These are phyloP conservation scores for Dexiosoma caninum DNA, from an alignment of 2,888 invertebrate species.

Conservation along the genomic window DNA sequence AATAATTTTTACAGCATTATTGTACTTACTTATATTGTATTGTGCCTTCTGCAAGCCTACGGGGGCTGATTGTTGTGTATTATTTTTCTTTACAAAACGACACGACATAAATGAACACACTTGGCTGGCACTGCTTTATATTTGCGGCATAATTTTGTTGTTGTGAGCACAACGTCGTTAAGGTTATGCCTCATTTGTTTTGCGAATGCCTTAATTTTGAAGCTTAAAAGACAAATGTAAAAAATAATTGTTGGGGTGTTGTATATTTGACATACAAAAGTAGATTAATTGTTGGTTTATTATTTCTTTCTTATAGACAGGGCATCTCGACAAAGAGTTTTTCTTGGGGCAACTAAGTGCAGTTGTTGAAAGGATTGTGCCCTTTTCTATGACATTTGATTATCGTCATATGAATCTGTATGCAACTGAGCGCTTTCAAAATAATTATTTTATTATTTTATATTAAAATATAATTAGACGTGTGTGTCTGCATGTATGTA, in stretches of 20 bases:
- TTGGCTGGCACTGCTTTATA: constrained; percentile 7
- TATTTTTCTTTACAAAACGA: background rate
- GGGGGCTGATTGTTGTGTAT: constrained; percentile 24
- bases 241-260: constrained; percentile 43
- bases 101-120: background rate
- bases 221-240: constrained; percentile 24
- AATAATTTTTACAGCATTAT: constrained; percentile 35
- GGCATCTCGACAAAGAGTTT: background rate
- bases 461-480: background rate
- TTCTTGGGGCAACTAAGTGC: background rate
- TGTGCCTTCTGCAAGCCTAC: constrained; percentile 28
- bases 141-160: constrained; percentile 20
- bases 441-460: background rate
- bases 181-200: constrained; percentile 56
- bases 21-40: background rate
- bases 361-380: background rate
- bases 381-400: background rate
- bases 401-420: background rate
- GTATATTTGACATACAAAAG: constrained; percentile 35
- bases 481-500: background rate
- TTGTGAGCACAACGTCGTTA: constrained; percentile 21
- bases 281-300: constrained; percentile 42
- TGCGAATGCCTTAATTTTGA: constrained; percentile 45
- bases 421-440: background rate
- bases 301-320: background rate